Evolutionary conservation across 2,797 vertebrate species (phyloP), one percentile per base, ranked within the genome.

Genomic region (Microctenopoma stevenorrisi): DNA sequence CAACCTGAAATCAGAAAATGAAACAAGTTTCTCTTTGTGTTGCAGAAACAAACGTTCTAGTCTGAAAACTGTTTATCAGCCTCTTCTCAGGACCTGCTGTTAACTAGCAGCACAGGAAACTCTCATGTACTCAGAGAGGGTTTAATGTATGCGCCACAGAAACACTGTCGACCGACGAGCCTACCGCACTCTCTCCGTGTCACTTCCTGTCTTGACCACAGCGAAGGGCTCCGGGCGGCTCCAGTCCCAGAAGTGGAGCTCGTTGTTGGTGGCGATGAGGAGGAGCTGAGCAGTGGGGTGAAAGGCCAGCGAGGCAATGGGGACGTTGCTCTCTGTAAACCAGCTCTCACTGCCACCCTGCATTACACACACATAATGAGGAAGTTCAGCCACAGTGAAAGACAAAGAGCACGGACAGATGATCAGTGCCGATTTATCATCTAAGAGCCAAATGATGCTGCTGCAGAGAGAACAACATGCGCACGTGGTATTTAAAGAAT

Each of bases 161-260:
- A 46, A 58, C 0, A 8, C 6, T 9, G 28, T 9, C 22, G 22
- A 22, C 3, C 13, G 0, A 7, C 4, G 50, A 0, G 83, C 88
- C 22, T 80, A 99, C 98, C 98, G 93, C 74, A 99, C 98, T 77
- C 98, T 87, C 75, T 99, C 98, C 6, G 97, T 99, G 81, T 99
- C 97, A 1, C 96, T 99, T 60, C 95, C 97, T 0, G 98, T 99
- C 89, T 99, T 99, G 75, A 99, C 98, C 69, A 96, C 97, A 1
- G 97, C 98, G 63, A 99, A 99, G 5, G 98, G 98, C 58, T 99
- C 98, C 0, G 97, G 95, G 1, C 97, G 95, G 85, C 98, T 99
- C 98, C 98, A 99, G 88, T 99, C 98, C 98, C 98, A 99, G 87
- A 99, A 99, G 74, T 99, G 97, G 25, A 99, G 96, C 91, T 99